Percentiles rank a stretch among this genome's conserved stretches.
Evolutionary conservation across 1,140 invertebrate species (phyloP).

Genomic region (Hermatobates lingyangjiaoensis): DNA sequence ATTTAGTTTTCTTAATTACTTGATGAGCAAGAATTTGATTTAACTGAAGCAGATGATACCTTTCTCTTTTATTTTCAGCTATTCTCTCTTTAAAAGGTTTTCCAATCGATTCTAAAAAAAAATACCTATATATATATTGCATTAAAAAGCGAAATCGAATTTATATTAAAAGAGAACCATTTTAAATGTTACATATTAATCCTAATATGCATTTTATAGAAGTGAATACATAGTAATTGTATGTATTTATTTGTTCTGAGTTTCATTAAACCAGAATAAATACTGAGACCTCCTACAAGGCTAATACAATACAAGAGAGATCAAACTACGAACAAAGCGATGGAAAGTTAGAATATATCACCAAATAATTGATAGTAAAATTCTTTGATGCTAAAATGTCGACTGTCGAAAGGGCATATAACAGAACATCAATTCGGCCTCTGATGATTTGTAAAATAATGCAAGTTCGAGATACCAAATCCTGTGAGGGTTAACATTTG

Average conservation of each 20-base stretch:
- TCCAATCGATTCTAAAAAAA: neutral
- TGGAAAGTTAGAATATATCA: too few species aligned
- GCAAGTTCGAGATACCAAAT: too few species aligned
- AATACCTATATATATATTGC: neutral
- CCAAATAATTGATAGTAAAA: too few species aligned
- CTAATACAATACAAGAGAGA: too few species aligned
- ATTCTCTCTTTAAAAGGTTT: constrained; percentile 34
- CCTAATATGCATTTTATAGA: neutral
- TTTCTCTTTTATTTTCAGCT: constrained; percentile 62
- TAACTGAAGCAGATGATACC: constrained; percentile 68
- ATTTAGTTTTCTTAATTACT: constrained; percentile 84
- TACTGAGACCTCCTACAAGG: too few species aligned
- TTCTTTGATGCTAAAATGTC: too few species aligned
- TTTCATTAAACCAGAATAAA: neutral
- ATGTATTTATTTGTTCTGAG: neutral
- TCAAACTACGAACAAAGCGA: too few species aligned
- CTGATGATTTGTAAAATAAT: too few species aligned
- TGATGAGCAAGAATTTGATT: constrained; percentile 83
- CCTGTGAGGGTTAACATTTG: too few species aligned
- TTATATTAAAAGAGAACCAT: neutral
- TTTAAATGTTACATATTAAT: neutral
- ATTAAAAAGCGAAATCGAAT: neutral
- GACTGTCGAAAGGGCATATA: too few species aligned
- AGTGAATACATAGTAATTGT: neutral
- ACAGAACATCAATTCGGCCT: too few species aligned